Conservation (phyloP, 2,888 invertebrate species). For the Lysandra coridon region DNA sequence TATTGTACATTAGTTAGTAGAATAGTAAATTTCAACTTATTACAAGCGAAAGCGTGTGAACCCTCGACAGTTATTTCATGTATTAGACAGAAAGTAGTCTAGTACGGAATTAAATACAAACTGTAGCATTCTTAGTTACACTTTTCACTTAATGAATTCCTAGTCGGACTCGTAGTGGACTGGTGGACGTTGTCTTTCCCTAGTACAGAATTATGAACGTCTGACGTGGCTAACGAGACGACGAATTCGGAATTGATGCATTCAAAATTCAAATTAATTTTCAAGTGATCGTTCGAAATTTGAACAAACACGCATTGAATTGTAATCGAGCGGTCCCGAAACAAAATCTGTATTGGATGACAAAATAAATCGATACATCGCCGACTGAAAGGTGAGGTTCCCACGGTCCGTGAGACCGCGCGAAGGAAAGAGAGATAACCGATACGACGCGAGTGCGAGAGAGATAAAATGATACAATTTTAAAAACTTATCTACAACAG, state of each 20-base stretch:
- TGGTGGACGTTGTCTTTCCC: not conserved
- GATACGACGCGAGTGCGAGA: slow-evolving; percentile 36
- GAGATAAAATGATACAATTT: slow-evolving; percentile 44
- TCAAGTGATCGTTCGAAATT: slow-evolving; percentile 34
- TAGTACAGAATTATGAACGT: slow-evolving; percentile 7
- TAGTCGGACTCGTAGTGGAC: not conserved
- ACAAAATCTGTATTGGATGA: slow-evolving; percentile 46
- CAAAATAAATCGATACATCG: slow-evolving; percentile 50
- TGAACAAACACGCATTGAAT: slow-evolving; percentile 33
- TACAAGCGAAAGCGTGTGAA: slow-evolving; percentile 39
- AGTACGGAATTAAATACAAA: slow-evolving; percentile 35
- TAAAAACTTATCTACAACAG: slow-evolving; percentile 42
- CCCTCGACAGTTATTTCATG: slow-evolving; percentile 35
- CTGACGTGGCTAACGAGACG: not conserved
- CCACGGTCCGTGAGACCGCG: slow-evolving; percentile 55
- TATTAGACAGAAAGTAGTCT: slow-evolving; percentile 37
- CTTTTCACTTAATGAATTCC: slow-evolving; percentile 30
- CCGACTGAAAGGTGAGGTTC: slow-evolving; percentile 56
- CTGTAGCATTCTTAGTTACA: slow-evolving; percentile 32
- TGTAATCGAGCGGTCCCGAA: slow-evolving; percentile 39
- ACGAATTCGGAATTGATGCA: slow-evolving; percentile 11
- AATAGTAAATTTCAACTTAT: not conserved
- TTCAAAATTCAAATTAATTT: slow-evolving; percentile 20
- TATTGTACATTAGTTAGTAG: slow-evolving; percentile 16
- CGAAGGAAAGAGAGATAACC: slow-evolving; percentile 38